phyloP scores from a whole-genome alignment of 2,888 invertebrate genomes.

The Catocala fraxini region DNA sequence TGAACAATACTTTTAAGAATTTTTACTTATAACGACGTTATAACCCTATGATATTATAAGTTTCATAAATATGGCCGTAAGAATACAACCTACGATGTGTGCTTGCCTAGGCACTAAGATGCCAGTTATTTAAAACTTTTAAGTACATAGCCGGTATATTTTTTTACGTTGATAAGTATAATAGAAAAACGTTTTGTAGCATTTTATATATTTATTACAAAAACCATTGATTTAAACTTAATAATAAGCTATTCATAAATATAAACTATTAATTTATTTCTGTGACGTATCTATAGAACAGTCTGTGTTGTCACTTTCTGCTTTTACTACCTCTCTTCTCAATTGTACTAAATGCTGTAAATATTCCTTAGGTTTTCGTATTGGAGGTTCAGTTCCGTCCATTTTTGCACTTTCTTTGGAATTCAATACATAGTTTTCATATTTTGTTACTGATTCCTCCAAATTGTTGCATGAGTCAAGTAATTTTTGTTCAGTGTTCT shows the following conservation, averaged over 20 bases:
- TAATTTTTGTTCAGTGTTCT: constrained; percentile 66
- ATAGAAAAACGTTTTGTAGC: too few relatives aligned
- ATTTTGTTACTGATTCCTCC: constrained; percentile 67
- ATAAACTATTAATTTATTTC: constrained; percentile 30
- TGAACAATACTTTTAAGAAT: too few relatives aligned
- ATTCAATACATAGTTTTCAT: constrained; percentile 66
- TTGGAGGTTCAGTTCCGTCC: constrained; percentile 21
- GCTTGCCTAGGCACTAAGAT: too few relatives aligned
- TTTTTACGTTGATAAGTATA: too few relatives aligned
- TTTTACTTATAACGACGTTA: too few relatives aligned
- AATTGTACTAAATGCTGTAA: constrained; percentile 87
- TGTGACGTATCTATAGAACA: constrained; percentile 44
- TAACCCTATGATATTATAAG: too few relatives aligned
- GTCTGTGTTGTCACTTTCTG: constrained; percentile 76
- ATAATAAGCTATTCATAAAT: neutral
- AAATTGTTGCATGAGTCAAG: constrained; percentile 69
- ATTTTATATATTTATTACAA: too few relatives aligned
- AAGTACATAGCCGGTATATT: too few relatives aligned
- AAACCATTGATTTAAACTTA: too few relatives aligned
- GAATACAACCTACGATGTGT: too few relatives aligned
- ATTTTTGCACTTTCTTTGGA: constrained; percentile 46
- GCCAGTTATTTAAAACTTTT: too few relatives aligned
- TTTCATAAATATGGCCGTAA: too few relatives aligned
- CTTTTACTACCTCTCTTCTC: constrained; percentile 85
- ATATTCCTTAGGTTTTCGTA: constrained; percentile 85